Conservation (phyloP, 1,140 invertebrate species). For the Aphelenchoides avenae region DNA sequence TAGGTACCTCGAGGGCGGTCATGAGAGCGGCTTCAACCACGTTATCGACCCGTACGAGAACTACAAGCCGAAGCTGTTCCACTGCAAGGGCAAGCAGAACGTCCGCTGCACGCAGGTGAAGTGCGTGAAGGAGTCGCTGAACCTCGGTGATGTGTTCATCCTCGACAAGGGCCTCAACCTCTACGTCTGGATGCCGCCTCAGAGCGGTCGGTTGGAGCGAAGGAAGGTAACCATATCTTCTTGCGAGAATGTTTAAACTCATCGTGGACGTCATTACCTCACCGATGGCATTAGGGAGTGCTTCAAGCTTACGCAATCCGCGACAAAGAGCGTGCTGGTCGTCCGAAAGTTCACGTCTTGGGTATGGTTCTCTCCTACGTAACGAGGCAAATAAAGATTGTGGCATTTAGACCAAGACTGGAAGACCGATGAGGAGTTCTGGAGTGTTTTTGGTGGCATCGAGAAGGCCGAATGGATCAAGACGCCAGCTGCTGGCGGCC, state of each 20-base stretch:
- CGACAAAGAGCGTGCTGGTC: conserved; percentile 51
- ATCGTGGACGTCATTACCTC: no score
- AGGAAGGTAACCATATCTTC: conserved; percentile 61
- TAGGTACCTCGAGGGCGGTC: conserved; percentile 76
- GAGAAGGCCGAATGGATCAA: conserved; percentile 36
- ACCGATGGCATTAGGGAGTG: conserved; percentile 40
- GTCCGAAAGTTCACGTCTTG: conserved; percentile 49
- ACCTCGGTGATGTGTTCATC: conserved; percentile 83
- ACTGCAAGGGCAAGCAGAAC: conserved; percentile 82
- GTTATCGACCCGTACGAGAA: conserved; percentile 70
- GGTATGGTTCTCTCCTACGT: conserved; percentile 14
- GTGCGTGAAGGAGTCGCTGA: conserved; percentile 73
- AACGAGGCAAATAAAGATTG: neutral
- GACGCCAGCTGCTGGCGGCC: conserved; percentile 40
- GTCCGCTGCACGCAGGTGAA: conserved; percentile 75
- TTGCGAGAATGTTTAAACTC: neutral
- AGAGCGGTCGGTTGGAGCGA: conserved; percentile 61
- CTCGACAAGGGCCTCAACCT: conserved; percentile 72
- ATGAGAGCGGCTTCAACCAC: conserved; percentile 77
- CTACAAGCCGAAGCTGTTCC: conserved; percentile 73
- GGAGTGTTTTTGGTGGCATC: conserved; percentile 52
- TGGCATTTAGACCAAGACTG: conserved; percentile 48
- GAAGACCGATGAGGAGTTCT: conserved; percentile 51
- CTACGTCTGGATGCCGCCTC: conserved; percentile 70
- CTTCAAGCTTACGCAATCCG: conserved; percentile 49